Evolutionary conservation across 2,797 vertebrate genomes (phyloP).

Genomic region (Peromyscus nudipes): DNA sequence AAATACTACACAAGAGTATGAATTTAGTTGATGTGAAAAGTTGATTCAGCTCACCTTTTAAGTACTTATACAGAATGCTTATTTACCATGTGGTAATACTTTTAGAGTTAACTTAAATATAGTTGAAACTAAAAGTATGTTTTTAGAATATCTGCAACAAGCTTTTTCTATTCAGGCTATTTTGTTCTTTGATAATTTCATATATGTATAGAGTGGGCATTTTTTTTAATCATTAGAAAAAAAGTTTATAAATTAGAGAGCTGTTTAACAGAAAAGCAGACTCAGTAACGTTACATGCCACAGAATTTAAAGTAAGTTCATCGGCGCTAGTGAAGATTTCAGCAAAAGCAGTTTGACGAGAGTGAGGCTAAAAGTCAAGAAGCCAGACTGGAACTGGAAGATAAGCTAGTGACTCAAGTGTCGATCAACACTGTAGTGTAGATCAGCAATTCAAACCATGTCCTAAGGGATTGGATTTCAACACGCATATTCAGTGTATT

Average conservation of each 20-base stretch:
- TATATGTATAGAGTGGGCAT: neutral
- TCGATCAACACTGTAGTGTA: neutral
- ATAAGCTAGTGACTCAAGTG: slow-evolving; percentile 13
- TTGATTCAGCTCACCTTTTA: neutral
- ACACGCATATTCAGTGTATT: neutral
- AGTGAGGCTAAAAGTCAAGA: slow-evolving; percentile 50
- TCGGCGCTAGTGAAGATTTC: neutral
- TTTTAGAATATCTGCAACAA: slow-evolving; percentile 61
- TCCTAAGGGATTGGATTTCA: neutral
- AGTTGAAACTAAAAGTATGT: slow-evolving; percentile 49
- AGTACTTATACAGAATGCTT: neutral
- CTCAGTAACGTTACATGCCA: neutral
- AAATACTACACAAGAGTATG: neutral
- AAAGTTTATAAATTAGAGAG: slow-evolving; percentile 56
- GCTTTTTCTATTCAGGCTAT: neutral
- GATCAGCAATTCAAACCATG: neutral
- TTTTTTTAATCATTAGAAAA: slow-evolving; percentile 55
- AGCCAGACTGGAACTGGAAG: slow-evolving; percentile 34
- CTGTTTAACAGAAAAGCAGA: slow-evolving; percentile 20
- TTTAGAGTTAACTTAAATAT: slow-evolving; percentile 56
- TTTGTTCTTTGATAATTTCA: neutral
- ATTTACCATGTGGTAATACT: neutral
- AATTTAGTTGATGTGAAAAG: neutral
- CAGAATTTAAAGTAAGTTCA: slow-evolving; percentile 53
- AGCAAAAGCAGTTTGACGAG: slow-evolving; percentile 46